Evolutionary conservation across 2,113 vertebrate species (phyloP).

Genomic region (Setophaga petechia): DNA sequence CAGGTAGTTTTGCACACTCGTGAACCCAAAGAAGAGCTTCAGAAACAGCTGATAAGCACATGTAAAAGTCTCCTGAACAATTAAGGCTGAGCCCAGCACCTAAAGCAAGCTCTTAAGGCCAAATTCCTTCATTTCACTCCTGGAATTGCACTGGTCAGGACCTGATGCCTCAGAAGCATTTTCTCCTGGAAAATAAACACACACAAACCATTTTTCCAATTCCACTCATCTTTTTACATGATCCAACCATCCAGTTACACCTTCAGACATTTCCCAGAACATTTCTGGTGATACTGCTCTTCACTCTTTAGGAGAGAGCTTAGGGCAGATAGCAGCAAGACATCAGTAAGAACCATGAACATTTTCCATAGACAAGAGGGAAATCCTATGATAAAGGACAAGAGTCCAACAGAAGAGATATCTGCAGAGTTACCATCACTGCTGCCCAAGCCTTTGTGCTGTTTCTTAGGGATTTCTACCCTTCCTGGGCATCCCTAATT

Average conservation of each 20-base stretch:
- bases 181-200: neutral
- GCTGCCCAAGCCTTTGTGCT: neutral
- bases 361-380: neutral
- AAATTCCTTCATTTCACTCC: neutral
- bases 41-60: neutral
- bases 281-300: neutral
- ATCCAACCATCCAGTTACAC: neutral
- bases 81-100: neutral
- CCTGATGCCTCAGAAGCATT: neutral
- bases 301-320: neutral
- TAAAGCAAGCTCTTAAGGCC: neutral
- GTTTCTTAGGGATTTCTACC: neutral
- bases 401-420: neutral
- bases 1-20: neutral
- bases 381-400: neutral
- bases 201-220: neutral
- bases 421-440: neutral
- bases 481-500: neutral
- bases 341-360: neutral
- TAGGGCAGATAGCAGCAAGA: neutral
- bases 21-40: neutral
- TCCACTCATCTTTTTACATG: neutral
- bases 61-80: neutral
- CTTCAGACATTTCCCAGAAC: neutral
- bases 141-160: neutral